Percentiles rank a stretch among this genome's conserved stretches.
phyloP scores from a whole-genome alignment of 1,140 invertebrate species.

The Hesperophylax magnus region DNA sequence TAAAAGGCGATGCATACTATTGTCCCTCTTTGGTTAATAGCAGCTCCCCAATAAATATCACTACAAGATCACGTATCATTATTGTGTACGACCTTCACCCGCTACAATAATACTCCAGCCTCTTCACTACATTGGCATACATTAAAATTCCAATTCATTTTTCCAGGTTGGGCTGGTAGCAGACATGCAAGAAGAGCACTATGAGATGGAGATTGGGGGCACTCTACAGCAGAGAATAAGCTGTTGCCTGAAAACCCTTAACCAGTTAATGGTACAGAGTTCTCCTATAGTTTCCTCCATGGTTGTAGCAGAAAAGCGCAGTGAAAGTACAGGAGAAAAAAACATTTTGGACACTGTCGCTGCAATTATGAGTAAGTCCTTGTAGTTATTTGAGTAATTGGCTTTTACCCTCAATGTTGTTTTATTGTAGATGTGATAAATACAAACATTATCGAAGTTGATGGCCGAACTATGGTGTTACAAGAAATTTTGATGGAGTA shows the following conservation, averaged over 20 bases:
- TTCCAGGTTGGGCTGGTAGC: constrained; percentile 78
- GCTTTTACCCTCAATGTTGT: background rate
- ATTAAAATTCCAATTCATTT: background rate
- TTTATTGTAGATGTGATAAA: background rate
- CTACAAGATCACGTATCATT: too few species aligned
- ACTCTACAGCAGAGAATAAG: constrained; percentile 89
- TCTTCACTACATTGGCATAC: too few species aligned
- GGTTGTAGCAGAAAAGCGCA: constrained; percentile 82
- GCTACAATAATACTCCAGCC: too few species aligned
- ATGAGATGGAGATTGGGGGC: constrained; percentile 82
- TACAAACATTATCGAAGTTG: too few species aligned
- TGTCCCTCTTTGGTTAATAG: too few species aligned
- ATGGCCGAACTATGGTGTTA: too few species aligned
- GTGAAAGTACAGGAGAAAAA: constrained; percentile 69
- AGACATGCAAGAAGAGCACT: constrained; percentile 85
- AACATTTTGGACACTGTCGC: constrained; percentile 77
- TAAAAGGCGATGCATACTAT: too few species aligned
- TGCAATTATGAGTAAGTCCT: constrained; percentile 72
- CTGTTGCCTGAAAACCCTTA: constrained; percentile 80
- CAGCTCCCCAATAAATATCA: too few species aligned
- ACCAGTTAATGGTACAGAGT: constrained; percentile 78
- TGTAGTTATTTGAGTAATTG: background rate
- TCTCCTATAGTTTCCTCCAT: constrained; percentile 82
- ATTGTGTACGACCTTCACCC: too few species aligned
- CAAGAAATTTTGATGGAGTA: too few species aligned